Evolutionary conservation across 2,797 vertebrate species (phyloP), one percentile per base, ranked within the genome.

Genomic region (Anguilla pacifica): DNA sequence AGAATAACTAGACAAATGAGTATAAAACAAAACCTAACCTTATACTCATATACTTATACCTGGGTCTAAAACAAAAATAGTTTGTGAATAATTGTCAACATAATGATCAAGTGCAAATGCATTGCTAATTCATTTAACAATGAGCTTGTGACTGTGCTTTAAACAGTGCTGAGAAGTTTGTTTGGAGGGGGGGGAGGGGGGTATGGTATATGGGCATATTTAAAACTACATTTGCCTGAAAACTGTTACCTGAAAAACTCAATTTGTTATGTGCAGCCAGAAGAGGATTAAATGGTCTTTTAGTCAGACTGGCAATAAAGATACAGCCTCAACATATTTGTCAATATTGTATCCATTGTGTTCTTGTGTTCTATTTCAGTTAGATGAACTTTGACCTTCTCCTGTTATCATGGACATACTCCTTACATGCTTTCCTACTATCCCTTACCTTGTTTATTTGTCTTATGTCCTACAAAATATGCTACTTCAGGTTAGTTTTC

Each of bases 71-170:
- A 70, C n/a, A n/a, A 70, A 6, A 70, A 7, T 46, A 49, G 79
- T 67, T 55, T 13, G n/a, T 59, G 82, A 67, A 72, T 86, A 49
- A 55, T 86, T 88, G 25, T 49, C 43, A 49, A 85, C 13, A n/a
- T 77, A 49, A 88, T 85, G 43, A 72, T 88, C 11, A 64, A 2
- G 4, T 88, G 88, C 57, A 28, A 46, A 51, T 28, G 74, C n/a
- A 39, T 51, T 87, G 85, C 22, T 59, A 3, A 88, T 67, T 83
- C 61, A n/a, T 82, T 9, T 55, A 51, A 85, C 81, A 88, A 81
- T 64, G 39, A 57, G 28, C 5, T 19, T 9, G 3, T 53, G 11
- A 53, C 51, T 10, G 6, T 59, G 35, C 17, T 46, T 49, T 43
- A 28, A 35, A 61, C 70, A 22, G 17, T 19, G 28, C 39, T 49